Base-by-base conservation (phyloP, 2,888 invertebrate genomes). In the Parelbella ahira region DNA sequence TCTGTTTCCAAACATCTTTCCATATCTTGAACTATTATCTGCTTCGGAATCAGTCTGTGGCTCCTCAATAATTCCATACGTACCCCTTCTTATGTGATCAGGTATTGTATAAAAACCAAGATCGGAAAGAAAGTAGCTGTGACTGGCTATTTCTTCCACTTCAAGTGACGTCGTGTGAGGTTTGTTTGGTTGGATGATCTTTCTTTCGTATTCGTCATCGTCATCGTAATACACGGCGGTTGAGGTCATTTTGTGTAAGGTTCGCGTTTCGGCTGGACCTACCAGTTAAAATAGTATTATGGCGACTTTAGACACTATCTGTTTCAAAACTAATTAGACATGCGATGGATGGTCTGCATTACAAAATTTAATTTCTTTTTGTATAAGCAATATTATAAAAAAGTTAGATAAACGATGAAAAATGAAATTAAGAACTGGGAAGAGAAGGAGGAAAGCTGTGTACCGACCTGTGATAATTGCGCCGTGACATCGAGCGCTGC, bases 221-320 rank as follows among this genome's bases (percentile, higher is more conserved):
- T 89, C 89, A 55, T 90, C 90, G 58, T 89, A 90, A 71, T 88
- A 89, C 46, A 90, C 86, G 46, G 89, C 87, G 29, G 89, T 89
- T 37, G 91, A 87, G 36, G 88, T 90, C 88, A 90, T 89, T 89
- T 90, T 91, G 86, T 91, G 90, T 73, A 91, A 88, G 54, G 89
- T 89, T 74, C 89, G 91, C 58, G 89, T 89, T 88, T 91, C 91
- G 53, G 91, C 91, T 55, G 91, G 90, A 90, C 91, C 91, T 91
- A 87, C 49, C 81, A 84, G 71, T 87, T 83, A 79, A 84, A 84
- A 86, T 79, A 79, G 67, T 71, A 76, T 69, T 71, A 76, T 72
- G 66, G 68, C 69, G 66, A 72, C 63, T 69, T 66, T 63, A 59
- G 56, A 53, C 60, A 53, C 63, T 46, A 59, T 58, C 38, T 50